Percentiles rank a stretch among this genome's conserved stretches.
phyloP scores from a whole-genome alignment of 2,888 invertebrate genomes.

The Xestoiulus laeticollis region DNA sequence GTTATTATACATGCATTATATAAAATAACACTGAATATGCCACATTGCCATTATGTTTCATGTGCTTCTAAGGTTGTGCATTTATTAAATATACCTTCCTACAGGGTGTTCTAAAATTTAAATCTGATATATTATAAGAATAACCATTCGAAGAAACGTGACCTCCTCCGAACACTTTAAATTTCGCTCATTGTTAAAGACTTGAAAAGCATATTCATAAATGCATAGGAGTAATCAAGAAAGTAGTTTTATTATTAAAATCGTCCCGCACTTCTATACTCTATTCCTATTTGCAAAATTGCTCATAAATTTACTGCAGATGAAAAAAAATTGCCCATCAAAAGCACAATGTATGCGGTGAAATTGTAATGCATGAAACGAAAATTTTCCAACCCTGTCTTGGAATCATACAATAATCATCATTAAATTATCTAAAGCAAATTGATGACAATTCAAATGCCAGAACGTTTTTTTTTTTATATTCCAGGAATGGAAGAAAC shows the following conservation, averaged over 20 bases:
- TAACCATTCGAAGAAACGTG: background rate
- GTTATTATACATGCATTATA: background rate
- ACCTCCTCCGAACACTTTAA: background rate
- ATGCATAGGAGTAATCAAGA: background rate
- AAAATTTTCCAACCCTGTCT: background rate
- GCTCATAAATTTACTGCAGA: background rate
- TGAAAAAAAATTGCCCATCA: background rate
- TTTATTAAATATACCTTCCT: background rate
- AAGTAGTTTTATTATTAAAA: background rate
- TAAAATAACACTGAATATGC: background rate
- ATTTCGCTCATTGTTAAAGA: background rate
- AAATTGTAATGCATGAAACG: background rate
- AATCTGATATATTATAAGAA: background rate
- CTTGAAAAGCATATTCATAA: background rate
- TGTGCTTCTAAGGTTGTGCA: background rate
- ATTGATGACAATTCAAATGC: slow-evolving; percentile 23
- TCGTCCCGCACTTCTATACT: background rate
- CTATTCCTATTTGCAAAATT: slow-evolving; percentile 7
- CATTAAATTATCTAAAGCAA: slow-evolving; percentile 31
- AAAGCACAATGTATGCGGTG: background rate
- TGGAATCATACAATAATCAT: background rate
- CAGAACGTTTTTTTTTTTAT: background rate
- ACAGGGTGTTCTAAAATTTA: background rate
- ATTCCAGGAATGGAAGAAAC: background rate
- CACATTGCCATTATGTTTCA: background rate